A percentile compares a stretch with the other conserved stretches of the same genome.
Evolutionary conservation across 2,888 invertebrate genomes (phyloP).

Genomic region (Nebria brevicollis): DNA sequence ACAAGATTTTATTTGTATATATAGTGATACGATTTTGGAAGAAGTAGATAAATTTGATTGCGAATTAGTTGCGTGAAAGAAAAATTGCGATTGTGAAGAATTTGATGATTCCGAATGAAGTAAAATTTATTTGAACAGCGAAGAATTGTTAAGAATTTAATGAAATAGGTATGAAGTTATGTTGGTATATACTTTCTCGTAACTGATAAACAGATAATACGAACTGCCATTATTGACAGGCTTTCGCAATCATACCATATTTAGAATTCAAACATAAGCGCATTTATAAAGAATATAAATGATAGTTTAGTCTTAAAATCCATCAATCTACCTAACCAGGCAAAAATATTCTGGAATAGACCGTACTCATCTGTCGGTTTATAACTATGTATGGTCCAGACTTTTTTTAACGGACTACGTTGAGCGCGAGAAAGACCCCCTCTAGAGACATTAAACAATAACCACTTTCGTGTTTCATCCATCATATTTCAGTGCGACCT

Average conservation of each 20-base stretch:
- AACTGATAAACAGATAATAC: too few species aligned
- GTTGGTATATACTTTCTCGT: too few species aligned
- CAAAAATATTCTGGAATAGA: not conserved
- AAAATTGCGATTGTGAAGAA: too few species aligned
- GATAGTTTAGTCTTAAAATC: not conserved
- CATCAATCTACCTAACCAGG: not conserved
- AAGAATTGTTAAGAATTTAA: too few species aligned
- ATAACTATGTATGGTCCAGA: not conserved
- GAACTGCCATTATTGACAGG: too few species aligned
- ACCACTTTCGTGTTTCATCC: constrained; percentile 63
- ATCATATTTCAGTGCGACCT: constrained; percentile 54
- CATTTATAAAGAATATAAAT: not conserved
- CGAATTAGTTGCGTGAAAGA: too few species aligned
- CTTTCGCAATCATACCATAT: not conserved
- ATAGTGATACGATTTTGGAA: too few species aligned
- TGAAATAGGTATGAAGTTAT: too few species aligned
- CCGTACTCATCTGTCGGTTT: not conserved
- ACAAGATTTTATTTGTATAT: too few species aligned
- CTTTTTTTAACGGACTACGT: not conserved
- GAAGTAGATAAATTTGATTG: too few species aligned
- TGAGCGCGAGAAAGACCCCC: constrained; percentile 55
- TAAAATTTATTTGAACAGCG: too few species aligned
- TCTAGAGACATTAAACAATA: constrained; percentile 63
- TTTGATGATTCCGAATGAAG: too few species aligned
- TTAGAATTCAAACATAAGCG: not conserved